Conservation (phyloP, 2,797 vertebrate genomes). For the Galagoides demidoff region DNA sequence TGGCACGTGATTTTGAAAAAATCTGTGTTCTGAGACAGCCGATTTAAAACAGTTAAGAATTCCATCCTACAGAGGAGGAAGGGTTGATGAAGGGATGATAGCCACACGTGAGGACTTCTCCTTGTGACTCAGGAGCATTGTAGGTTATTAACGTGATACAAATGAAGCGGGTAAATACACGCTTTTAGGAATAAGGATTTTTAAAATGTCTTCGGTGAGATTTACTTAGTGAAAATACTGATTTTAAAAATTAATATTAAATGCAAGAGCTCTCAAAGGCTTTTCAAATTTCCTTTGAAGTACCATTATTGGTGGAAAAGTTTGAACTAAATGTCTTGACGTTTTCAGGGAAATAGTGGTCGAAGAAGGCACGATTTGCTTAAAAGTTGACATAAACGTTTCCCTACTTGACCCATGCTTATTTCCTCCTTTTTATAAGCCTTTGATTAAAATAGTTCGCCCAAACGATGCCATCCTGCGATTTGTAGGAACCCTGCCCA, state of each 20-base stretch:
- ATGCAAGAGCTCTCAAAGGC: background rate
- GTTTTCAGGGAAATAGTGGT: background rate
- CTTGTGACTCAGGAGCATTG: background rate
- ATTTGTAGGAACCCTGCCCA: background rate
- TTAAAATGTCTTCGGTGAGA: background rate
- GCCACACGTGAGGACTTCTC: background rate
- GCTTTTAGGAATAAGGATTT: background rate
- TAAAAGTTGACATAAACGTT: background rate
- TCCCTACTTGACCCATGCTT: background rate
- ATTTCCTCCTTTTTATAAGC: background rate
- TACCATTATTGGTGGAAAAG: background rate
- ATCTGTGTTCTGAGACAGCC: background rate
- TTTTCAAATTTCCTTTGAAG: background rate
- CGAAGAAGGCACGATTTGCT: background rate
- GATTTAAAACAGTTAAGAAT: background rate
- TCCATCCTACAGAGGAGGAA: background rate
- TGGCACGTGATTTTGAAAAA: background rate
- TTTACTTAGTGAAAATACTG: constrained; percentile 35
- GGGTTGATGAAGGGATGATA: background rate
- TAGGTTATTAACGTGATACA: background rate
- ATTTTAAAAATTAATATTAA: background rate
- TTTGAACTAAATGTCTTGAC: background rate
- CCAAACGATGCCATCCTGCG: background rate
- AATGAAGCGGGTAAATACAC: background rate
- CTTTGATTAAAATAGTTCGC: background rate